phyloP scores from a whole-genome alignment of 2,888 invertebrate species.

The Ochropacha duplaris region DNA sequence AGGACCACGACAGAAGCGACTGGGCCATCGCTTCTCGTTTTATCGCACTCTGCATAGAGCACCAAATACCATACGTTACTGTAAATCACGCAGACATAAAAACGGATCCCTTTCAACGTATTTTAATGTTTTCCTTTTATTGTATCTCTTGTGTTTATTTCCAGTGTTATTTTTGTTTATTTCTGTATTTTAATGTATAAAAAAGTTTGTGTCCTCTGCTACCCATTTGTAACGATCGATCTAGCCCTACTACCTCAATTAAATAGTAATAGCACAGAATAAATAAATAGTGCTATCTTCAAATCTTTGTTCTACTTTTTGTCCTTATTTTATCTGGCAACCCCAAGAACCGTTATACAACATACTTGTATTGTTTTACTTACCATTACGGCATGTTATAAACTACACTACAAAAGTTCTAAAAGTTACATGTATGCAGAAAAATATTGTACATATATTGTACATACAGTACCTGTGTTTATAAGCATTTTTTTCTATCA shows the following conservation, averaged over 20 bases:
- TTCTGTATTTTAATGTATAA: too few species aligned
- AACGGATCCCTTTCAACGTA: conserved; percentile 11
- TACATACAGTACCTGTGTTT: too few species aligned
- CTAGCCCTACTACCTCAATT: too few species aligned
- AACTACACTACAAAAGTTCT: not conserved
- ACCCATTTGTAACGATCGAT: too few species aligned
- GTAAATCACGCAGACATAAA: conserved; percentile 17
- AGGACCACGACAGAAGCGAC: conserved; percentile 25
- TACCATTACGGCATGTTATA: not conserved
- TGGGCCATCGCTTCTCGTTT: conserved; percentile 29
- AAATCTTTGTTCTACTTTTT: not conserved
- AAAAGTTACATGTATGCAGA: not conserved
- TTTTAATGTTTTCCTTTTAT: not conserved
- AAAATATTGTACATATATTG: not conserved
- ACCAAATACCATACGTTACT: conserved; percentile 12
- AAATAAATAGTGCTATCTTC: not conserved
- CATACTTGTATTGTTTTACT: conserved; percentile 1
- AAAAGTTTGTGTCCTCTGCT: too few species aligned
- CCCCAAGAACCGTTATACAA: not conserved
- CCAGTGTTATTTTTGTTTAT: too few species aligned
- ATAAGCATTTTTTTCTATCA: too few species aligned
- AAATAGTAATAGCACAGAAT: too few species aligned
- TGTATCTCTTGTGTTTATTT: not conserved
- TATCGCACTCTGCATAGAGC: not conserved
- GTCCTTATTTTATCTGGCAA: not conserved